Evolutionary conservation across 1,140 invertebrate genomes (phyloP), one percentile per base, ranked within the genome.

Genomic region (Maniola jurtina): DNA sequence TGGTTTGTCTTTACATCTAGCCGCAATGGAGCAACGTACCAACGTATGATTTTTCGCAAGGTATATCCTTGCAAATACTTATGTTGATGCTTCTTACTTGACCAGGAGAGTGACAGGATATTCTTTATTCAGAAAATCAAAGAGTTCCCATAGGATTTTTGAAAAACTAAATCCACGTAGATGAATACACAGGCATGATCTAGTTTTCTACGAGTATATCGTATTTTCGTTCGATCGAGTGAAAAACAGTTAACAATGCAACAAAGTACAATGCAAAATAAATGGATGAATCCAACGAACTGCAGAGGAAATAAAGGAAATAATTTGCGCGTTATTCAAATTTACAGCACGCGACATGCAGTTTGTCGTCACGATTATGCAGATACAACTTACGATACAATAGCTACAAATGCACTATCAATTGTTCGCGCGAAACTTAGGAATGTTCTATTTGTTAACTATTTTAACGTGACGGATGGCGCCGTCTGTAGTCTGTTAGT

Each of bases 301-400:
- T 64, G 64, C 50, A 58, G 68, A 66, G 60, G 52, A 67, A 65
- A 72, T 72, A 70, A 72, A 68, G 60, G 52, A 67, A 65, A 72
- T 72, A 70, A 72, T 75, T 72, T 64, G 70, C 58, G 50, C 61
- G 72, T 69, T 72, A 72, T 72, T 75, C 70, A 67, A 71, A 74
- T 72, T 25, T 52, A 54, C 5, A 52, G 54, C 38, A 63, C 15
- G 36, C 5, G 54, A 64, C 62, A 57, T 16, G 40, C 54, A 57
- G 36, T 54, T 40, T 36, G 62, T 63, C 42, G 40, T 64, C 62
- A 64, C 62, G 62, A 64, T 56, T 63, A 63, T 63, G 61, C 16
- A 63, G 61, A 63, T 64, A 47, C 0, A 2, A 35, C 35, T 6
- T 33, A 50, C 34, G 9, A 52, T 6, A 36, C 25, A 35, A 56